These are phyloP conservation scores for Fringilla coelebs DNA, from an alignment of 2,797 vertebrate genomes.

Conservation along the genomic window DNA sequence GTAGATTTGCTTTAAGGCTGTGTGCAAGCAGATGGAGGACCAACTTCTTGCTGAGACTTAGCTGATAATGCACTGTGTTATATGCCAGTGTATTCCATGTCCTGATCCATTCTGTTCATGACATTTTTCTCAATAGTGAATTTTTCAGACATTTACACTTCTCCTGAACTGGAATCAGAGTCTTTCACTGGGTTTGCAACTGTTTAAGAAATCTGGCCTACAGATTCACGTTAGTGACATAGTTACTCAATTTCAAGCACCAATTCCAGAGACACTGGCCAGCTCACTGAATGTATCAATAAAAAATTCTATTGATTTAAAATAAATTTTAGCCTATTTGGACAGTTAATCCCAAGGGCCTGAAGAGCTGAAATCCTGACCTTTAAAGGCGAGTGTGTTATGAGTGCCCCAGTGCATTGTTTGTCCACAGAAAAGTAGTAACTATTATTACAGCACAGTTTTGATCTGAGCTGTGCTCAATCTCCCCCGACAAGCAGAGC, in stretches of 20 bases:
- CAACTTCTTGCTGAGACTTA: background rate
- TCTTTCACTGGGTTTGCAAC: background rate
- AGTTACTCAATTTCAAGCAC: background rate
- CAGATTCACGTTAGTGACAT: background rate
- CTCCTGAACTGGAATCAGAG: background rate
- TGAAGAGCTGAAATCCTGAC: background rate
- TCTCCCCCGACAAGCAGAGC: background rate
- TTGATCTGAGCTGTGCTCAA: background rate
- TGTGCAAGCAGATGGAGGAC: background rate
- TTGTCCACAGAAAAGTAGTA: background rate
- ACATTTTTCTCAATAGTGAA: rapidly evolving
- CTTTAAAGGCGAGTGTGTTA: background rate
- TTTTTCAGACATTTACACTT: background rate
- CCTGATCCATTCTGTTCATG: background rate
- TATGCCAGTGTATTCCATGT: background rate
- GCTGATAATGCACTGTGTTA: background rate
- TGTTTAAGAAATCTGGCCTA: background rate
- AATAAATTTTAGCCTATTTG: background rate
- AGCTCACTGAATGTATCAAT: background rate
- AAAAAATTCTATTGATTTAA: background rate
- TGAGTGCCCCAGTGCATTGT: background rate
- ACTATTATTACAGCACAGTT: background rate
- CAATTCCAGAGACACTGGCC: background rate
- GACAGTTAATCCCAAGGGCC: background rate
- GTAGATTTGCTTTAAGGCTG: background rate